phyloP scores from a whole-genome alignment of 2,888 invertebrate genomes.

The Acleris cristana region DNA sequence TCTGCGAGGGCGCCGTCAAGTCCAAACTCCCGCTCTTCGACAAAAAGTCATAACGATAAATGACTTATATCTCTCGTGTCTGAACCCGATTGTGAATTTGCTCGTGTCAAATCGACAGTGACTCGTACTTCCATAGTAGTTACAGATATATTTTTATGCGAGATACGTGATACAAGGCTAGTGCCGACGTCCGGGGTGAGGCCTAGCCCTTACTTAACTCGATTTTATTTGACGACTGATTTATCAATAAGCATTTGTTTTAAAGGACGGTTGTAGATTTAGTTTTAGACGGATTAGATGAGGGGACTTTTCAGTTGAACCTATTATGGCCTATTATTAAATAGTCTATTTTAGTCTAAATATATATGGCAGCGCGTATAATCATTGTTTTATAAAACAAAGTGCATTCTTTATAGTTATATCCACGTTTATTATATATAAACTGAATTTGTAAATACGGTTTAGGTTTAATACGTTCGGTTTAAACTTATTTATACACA shows the following conservation, averaged over 20 bases:
- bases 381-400: slow-evolving; percentile 34
- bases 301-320: slow-evolving; percentile 13
- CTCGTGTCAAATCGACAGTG: slow-evolving; percentile 32
- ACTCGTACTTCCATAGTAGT: slow-evolving; percentile 43
- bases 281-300: slow-evolving; percentile 30
- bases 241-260: slow-evolving; percentile 47
- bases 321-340: slow-evolving; percentile 32
- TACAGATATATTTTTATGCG: slow-evolving; percentile 41
- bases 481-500: slow-evolving; percentile 73
- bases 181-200: slow-evolving; percentile 44
- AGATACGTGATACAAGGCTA: slow-evolving; percentile 48
- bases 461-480: slow-evolving; percentile 53
- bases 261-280: slow-evolving; percentile 32
- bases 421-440: slow-evolving; percentile 27
- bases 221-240: slow-evolving; percentile 45
- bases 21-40: slow-evolving; percentile 94
- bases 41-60: slow-evolving; percentile 73
- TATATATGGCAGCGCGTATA: slow-evolving; percentile 33
- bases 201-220: slow-evolving; percentile 28
- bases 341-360: slow-evolving; percentile 29
- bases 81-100: slow-evolving; percentile 22
- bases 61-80: background rate
- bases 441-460: slow-evolving; percentile 49
- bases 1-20: slow-evolving; percentile 94
- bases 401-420: slow-evolving; percentile 35